These are phyloP conservation scores for Drosophila differens DNA, from an alignment of 2,888 invertebrate species.

Conservation along the genomic window DNA sequence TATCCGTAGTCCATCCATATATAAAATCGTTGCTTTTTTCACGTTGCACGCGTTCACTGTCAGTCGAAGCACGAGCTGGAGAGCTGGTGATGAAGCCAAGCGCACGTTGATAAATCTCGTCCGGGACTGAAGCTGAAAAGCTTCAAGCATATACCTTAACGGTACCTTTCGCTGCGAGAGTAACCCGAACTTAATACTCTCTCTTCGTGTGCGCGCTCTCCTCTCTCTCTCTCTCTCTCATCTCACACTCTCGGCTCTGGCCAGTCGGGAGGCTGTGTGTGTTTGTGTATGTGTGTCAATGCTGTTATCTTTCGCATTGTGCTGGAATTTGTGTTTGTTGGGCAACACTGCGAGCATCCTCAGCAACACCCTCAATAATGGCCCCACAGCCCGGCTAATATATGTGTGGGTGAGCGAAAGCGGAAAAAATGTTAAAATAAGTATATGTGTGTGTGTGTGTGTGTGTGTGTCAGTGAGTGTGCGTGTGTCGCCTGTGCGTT, in stretches of 20 bases:
- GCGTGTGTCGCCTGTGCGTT: conserved; percentile 17
- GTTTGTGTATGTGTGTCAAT: conserved; percentile 37
- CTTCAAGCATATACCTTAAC: conserved; percentile 74
- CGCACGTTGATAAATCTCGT: conserved; percentile 83
- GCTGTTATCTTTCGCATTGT: conserved; percentile 71
- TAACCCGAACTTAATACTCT: conserved; percentile 13
- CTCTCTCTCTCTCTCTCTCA: neutral
- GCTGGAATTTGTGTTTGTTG: conserved; percentile 79
- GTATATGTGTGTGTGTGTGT: conserved; percentile 9
- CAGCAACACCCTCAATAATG: conserved; percentile 76
- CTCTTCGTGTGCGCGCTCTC: conserved; percentile 10
- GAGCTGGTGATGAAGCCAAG: conserved; percentile 51
- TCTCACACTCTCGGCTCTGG: conserved; percentile 7
- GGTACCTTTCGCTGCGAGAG: conserved; percentile 57
- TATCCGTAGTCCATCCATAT: conserved; percentile 24
- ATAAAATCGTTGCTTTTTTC: conserved; percentile 41
- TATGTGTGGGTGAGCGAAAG: conserved; percentile 43
- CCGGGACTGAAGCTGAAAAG: conserved; percentile 83
- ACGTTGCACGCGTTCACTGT: conserved; percentile 53
- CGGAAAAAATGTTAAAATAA: conserved; percentile 64
- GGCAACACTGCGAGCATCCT: conserved; percentile 77
- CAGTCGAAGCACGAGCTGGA: conserved; percentile 14
- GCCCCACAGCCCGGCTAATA: conserved; percentile 49
- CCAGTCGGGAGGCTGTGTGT: conserved; percentile 47
- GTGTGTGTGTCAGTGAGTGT: conserved; percentile 22